A percentile compares a stretch with the other conserved stretches of the same genome.
These are phyloP conservation scores for Leucozona laternaria DNA, from an alignment of 2,888 invertebrate genomes.

Conservation along the genomic window DNA sequence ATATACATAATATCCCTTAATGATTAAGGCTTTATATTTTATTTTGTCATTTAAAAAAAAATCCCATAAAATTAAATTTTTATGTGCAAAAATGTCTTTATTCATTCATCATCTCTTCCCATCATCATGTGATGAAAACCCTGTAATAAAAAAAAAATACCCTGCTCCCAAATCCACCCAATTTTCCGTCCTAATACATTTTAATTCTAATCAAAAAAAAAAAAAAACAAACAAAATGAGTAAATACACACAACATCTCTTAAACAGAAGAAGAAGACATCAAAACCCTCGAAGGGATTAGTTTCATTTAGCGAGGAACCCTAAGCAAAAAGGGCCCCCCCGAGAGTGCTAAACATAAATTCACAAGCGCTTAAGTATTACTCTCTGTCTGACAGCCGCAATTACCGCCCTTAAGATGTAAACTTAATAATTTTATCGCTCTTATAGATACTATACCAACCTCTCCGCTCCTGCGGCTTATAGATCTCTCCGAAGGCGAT, in stretches of 20 bases:
- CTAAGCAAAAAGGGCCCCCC: slow-evolving; percentile 7
- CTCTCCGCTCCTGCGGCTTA: slow-evolving; percentile 52
- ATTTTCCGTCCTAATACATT: slow-evolving; percentile 16
- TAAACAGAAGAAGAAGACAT: background rate
- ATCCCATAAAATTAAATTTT: background rate
- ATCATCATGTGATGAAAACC: background rate
- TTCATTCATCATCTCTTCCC: background rate
- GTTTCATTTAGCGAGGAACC: slow-evolving; percentile 36
- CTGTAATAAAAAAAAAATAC: too few species aligned
- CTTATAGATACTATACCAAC: too few species aligned
- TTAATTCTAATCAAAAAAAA: slow-evolving; percentile 37
- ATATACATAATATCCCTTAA: background rate
- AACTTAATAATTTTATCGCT: slow-evolving; percentile 69
- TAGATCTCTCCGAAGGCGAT: slow-evolving; percentile 68
- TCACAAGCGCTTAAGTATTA: slow-evolving; percentile 31
- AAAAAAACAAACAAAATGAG: slow-evolving; percentile 18
- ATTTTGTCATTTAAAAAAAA: background rate
- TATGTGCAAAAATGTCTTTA: background rate
- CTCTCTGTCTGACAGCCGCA: slow-evolving; percentile 51
- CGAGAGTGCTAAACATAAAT: slow-evolving; percentile 26
- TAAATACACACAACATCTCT: slow-evolving; percentile 1
- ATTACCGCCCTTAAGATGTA: slow-evolving; percentile 67
- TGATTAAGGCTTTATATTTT: too few species aligned
- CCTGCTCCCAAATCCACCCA: slow-evolving; percentile 4
- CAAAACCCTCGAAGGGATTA: slow-evolving; percentile 15